Base-by-base conservation (phyloP, 2,888 invertebrate genomes). In the Eupsilia transversa region DNA sequence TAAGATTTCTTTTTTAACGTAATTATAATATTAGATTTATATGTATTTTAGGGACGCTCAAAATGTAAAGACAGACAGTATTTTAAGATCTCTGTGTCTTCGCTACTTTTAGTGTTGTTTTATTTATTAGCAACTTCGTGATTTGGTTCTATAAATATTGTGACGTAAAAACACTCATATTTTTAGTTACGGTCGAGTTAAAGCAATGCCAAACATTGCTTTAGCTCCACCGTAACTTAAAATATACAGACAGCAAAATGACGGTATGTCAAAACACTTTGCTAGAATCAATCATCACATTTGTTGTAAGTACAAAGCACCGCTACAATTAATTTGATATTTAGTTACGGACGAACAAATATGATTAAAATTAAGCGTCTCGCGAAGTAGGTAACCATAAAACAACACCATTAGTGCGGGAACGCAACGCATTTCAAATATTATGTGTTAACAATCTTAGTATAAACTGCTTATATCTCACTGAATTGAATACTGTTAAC, bases 41-140 rank as follows among this genome's bases (percentile, higher is more conserved):
- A 81, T 87, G 79, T 88, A 91, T 88, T 89, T 89, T 89, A 87
- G 89, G 88, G 84, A 92, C 92, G 95, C 95, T 95, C 95, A 95
- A 94, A 89, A 88, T 89, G 82, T 88, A 92, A 92, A 92, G 92
- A 93, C 92, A 90, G 88, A 87, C 88, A 83, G 74, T 86, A 89
- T 87, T 87, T 74, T 89, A 89, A 89, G 91, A 89, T 89, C 88
- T 90, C 84, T 86, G 87, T 89, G 89, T 89, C 87, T 83, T 86
- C 68, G 77, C 71, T 82, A 84, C 76, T 81, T 86, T 77, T 75
- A 65, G 85, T 71, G 68, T 80, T 84, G 77, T 86, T 85, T 72
- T 61, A 75, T 38, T 14, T n/a, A 54, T 23, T 41, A 49, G 56
- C 30, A 33, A 57, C 10, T 46, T 65, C 14, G 27, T 41, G 38